These are phyloP conservation scores for Amphiprion ocellaris DNA, from an alignment of 2,113 vertebrate species.

Conservation along the genomic window DNA sequence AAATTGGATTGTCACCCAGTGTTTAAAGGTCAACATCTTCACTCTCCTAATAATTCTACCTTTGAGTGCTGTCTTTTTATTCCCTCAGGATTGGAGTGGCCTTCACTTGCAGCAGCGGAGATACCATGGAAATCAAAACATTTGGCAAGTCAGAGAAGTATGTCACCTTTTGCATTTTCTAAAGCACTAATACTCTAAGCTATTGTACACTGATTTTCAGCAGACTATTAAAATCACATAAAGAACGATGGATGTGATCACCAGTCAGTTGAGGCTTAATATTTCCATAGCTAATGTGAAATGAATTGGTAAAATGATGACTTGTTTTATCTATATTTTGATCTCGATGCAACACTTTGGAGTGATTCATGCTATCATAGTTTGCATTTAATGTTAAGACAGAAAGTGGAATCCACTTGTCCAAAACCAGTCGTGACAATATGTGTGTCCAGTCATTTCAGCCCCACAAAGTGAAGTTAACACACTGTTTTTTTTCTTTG, in stretches of 20 bases:
- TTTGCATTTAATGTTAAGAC: too few relatives aligned
- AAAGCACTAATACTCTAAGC: background rate
- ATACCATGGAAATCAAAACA: slow-evolving; percentile 93
- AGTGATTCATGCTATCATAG: too few relatives aligned
- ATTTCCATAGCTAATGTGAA: background rate
- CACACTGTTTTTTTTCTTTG: slow-evolving; percentile 12
- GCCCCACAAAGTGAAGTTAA: too few relatives aligned
- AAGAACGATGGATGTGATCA: background rate
- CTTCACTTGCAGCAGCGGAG: slow-evolving; percentile 88
- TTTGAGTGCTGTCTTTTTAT: background rate
- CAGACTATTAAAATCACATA: background rate
- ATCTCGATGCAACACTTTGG: background rate
- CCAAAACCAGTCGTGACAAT: background rate
- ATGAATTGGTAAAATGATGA: background rate
- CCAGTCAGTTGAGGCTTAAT: background rate
- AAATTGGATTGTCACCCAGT: background rate
- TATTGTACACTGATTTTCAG: background rate
- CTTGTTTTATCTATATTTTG: background rate
- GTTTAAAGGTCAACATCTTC: background rate
- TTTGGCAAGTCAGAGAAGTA: slow-evolving; percentile 94
- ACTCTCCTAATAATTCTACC: background rate
- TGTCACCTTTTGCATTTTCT: slow-evolving; percentile 7
- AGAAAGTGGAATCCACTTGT: background rate
- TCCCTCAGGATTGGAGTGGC: slow-evolving; percentile 90
- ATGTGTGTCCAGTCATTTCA: too few relatives aligned